Percentiles rank a stretch among this genome's conserved stretches.
Evolutionary conservation across 2,113 vertebrate species (phyloP).

Genomic region (Carassius gibelio): DNA sequence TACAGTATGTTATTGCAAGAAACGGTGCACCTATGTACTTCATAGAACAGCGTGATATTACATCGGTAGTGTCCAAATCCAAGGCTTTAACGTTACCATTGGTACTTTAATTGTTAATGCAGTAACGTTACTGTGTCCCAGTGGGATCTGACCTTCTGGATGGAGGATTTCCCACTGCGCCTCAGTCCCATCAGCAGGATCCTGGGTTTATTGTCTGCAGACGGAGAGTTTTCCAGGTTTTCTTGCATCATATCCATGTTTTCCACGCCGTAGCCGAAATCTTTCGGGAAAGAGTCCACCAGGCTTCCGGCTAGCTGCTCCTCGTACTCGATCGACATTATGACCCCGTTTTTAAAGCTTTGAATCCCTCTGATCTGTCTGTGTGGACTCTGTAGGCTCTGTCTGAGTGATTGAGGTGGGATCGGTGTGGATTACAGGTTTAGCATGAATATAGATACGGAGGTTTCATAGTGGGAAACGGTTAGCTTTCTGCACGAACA

Average conservation of each 20-base stretch:
- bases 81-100: not conserved
- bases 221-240: constrained; percentile 79
- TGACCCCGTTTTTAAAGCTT: constrained; percentile 37
- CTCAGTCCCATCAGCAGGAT: constrained; percentile 94
- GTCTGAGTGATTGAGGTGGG: not conserved
- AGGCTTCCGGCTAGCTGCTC: constrained; percentile 86
- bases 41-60: not conserved
- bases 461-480: constrained; percentile 31
- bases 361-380: not conserved
- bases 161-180: constrained; percentile 95
- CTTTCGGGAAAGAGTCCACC: constrained; percentile 90
- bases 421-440: not conserved
- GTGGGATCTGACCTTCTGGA: constrained; percentile 87
- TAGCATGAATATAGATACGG: not conserved
- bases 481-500: constrained; percentile 25
- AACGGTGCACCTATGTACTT: not conserved
- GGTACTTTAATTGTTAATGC: not conserved
- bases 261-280: constrained; percentile 89
- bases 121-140: not conserved
- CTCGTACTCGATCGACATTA: constrained; percentile 94
- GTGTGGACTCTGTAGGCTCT: not conserved
- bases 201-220: constrained; percentile 87
- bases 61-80: not conserved
- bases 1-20: not conserved
- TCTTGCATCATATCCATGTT: constrained; percentile 79